Conservation (phyloP, 1,140 invertebrate species). For the Ruditapes philippinarum region DNA sequence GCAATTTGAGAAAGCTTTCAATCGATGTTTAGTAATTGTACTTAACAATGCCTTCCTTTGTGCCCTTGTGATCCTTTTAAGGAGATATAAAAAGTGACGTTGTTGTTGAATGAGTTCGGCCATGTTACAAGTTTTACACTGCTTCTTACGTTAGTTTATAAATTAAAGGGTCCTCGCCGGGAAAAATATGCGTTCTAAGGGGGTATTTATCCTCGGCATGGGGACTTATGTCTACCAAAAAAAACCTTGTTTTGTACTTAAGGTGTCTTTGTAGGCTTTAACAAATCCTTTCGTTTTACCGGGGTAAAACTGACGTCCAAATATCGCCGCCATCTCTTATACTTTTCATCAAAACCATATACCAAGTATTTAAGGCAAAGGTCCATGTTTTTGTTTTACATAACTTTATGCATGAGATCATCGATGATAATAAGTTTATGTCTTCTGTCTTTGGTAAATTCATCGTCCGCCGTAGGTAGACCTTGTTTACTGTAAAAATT, state of each 20-base stretch:
- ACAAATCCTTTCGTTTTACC: constrained; percentile 4
- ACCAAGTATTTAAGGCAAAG: constrained; percentile 16
- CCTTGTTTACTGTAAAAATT: not conserved
- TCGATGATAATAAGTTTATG: not conserved
- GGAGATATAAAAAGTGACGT: too few species aligned
- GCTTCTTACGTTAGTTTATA: too few species aligned
- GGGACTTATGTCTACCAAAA: too few species aligned
- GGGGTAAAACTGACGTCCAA: constrained; percentile 15
- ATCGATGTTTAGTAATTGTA: too few species aligned
- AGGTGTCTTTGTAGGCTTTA: constrained; percentile 39
- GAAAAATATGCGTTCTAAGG: too few species aligned
- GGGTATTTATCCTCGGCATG: too few species aligned
- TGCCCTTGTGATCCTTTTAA: too few species aligned
- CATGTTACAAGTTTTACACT: too few species aligned
- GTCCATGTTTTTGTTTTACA: not conserved
- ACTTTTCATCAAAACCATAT: not conserved
- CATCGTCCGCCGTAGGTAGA: not conserved
- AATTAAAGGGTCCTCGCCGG: too few species aligned
- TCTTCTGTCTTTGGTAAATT: not conserved
- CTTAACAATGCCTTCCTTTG: too few species aligned
- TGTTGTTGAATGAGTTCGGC: too few species aligned
- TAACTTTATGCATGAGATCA: not conserved
- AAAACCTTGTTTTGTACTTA: not conserved
- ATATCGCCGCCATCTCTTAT: not conserved
- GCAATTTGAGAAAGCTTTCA: too few species aligned